Evolutionary conservation across 2,888 invertebrate genomes (phyloP).

Genomic region (Perithous albicinctus): DNA sequence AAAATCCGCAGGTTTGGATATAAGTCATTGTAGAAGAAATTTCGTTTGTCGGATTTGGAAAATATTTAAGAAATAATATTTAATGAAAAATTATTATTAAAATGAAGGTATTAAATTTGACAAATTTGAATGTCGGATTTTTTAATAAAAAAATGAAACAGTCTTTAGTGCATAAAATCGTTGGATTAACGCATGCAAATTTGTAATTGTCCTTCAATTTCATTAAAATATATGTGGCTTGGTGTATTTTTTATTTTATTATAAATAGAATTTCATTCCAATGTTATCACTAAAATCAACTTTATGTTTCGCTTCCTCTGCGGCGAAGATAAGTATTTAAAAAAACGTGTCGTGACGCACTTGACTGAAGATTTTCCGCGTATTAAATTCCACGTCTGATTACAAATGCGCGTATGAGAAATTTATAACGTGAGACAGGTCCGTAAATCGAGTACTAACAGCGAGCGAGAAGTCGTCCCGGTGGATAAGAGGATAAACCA

Average conservation of each 20-base stretch:
- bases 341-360: not conserved
- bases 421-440: constrained; percentile 61
- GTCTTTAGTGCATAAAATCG: not conserved
- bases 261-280: too few relatives aligned
- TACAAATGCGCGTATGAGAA: constrained; percentile 54
- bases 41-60: too few relatives aligned
- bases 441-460: constrained; percentile 53
- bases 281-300: too few relatives aligned
- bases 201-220: too few relatives aligned
- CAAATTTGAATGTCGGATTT: not conserved
- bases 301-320: not conserved
- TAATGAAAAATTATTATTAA: too few relatives aligned
- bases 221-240: too few relatives aligned
- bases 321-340: not conserved
- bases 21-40: too few relatives aligned
- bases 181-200: too few relatives aligned
- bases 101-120: not conserved
- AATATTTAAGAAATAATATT: not conserved
- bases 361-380: not conserved
- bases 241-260: too few relatives aligned
- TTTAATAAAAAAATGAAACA: not conserved
- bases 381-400: constrained; percentile 48
- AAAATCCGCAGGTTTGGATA: too few relatives aligned
- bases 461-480: constrained; percentile 36
- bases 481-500: constrained; percentile 51